Evolutionary conservation across 1,140 invertebrate species (phyloP), one percentile per base, ranked within the genome.

Genomic region (Orchesella cincta): DNA sequence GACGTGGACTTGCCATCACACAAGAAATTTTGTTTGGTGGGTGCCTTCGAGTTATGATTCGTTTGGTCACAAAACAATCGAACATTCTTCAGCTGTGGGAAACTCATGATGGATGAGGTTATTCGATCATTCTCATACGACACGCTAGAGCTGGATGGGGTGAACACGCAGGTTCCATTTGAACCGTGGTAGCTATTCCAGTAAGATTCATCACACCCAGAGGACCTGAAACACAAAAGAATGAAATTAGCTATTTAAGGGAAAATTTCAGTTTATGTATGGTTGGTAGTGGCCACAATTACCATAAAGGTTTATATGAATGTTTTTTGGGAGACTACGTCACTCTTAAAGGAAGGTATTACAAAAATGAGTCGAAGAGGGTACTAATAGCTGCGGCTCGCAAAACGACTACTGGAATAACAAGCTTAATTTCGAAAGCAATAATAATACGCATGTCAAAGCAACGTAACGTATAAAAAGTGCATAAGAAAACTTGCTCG

Each of bases 11-110:
- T 85, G 52, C 89, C 86, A 70, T 88, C 83, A 82, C 91, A 92
- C 20, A 91, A 85, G 23, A 88, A 85, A 84, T 92, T 92, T 39
- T 92, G 91, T 83, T 90, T 90, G n/a, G 90, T 91, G 0, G 90
- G 90, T 0, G 90, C 88, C 73, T 88, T 87, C 28, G 85, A 83
- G 82, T 91, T 88, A 83, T 91, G 90, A 73, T 86, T 88, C 2
- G 86, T 85, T 46, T 87, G 85, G 81, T 90, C 89, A 81, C 90
- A 91, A 83, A 91, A 91, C 79, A 88, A 57, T 62, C 77, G 77
- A 5, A 83, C 83, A 76, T 83, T 82, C 20, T 78, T 80, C 20
- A 84, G 74, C 26, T 83, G 79, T 0, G 82, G 83, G 18, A 86
- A 85, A 82, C 88, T 89, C 87, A 90, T 88, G 57, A 90, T 85